phyloP scores from a whole-genome alignment of 1,140 invertebrate genomes.

The Brachionus sp. region DNA sequence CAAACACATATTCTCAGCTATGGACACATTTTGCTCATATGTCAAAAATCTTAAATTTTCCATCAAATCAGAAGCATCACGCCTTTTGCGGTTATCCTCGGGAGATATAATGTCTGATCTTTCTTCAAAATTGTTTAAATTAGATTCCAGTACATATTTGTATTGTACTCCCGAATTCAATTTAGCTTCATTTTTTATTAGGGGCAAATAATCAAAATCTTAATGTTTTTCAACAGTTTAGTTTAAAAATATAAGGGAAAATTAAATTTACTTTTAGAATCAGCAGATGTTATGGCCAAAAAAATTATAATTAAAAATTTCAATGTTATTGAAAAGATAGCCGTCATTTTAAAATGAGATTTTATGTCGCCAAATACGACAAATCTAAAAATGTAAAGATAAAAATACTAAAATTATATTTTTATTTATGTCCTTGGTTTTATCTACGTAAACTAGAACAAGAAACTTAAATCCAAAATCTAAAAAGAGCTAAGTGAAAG shows the following conservation, averaged over 20 bases:
- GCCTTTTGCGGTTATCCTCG: not conserved
- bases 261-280: not conserved
- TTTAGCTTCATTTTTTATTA: not conserved
- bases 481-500: not conserved
- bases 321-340: not conserved
- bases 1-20: not conserved
- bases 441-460: slow-evolving; percentile 8
- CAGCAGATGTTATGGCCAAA: not conserved
- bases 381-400: not conserved
- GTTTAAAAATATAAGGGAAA: not conserved
- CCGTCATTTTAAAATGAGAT: not conserved
- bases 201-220: slow-evolving; percentile 5
- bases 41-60: not conserved
- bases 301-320: not conserved
- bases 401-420: not conserved
- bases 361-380: not conserved
- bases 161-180: not conserved
- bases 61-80: not conserved
- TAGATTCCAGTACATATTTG: slow-evolving; percentile 6
- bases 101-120: not conserved
- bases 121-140: not conserved
- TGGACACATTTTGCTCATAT: not conserved
- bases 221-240: not conserved
- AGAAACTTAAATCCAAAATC: not conserved
- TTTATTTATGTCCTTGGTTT: not conserved